Conservation (phyloP, 2,888 invertebrate genomes). For the Galeopsomyia nigrocyanea region DNA sequence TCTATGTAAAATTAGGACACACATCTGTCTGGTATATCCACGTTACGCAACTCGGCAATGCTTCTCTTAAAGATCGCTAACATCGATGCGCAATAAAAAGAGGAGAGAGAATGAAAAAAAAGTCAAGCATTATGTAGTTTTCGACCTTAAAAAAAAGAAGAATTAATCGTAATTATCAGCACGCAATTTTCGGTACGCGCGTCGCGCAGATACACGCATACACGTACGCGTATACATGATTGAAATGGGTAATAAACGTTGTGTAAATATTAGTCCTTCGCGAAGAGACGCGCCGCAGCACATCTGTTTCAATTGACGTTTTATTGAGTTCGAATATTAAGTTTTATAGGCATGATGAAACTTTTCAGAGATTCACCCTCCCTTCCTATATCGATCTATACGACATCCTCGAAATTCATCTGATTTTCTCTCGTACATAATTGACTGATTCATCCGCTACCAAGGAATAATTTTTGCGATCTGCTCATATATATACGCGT, state of each 20-base stretch:
- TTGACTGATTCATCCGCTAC: too few species aligned
- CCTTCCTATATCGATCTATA: too few species aligned
- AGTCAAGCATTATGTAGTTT: neutral
- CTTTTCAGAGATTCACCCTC: neutral
- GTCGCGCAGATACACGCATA: neutral
- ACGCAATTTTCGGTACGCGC: constrained; percentile 20
- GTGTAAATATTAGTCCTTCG: constrained; percentile 30
- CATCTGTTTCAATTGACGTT: constrained; percentile 34
- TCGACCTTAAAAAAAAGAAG: neutral
- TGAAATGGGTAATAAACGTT: constrained; percentile 20
- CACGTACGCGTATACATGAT: constrained; percentile 10
- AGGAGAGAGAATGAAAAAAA: neutral
- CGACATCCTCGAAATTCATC: too few species aligned
- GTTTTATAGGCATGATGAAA: constrained; percentile 27
- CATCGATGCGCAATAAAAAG: neutral
- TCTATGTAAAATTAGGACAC: too few species aligned
- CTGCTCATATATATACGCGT: too few species aligned
- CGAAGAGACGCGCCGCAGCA: neutral
- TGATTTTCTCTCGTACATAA: too few species aligned
- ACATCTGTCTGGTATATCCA: too few species aligned
- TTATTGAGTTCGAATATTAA: neutral
- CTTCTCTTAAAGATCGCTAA: too few species aligned
- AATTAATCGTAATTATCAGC: constrained; percentile 2
- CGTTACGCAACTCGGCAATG: too few species aligned
- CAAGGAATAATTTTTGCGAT: too few species aligned